Conservation (phyloP, 2,797 vertebrate species). For the Dipus sagitta region DNA sequence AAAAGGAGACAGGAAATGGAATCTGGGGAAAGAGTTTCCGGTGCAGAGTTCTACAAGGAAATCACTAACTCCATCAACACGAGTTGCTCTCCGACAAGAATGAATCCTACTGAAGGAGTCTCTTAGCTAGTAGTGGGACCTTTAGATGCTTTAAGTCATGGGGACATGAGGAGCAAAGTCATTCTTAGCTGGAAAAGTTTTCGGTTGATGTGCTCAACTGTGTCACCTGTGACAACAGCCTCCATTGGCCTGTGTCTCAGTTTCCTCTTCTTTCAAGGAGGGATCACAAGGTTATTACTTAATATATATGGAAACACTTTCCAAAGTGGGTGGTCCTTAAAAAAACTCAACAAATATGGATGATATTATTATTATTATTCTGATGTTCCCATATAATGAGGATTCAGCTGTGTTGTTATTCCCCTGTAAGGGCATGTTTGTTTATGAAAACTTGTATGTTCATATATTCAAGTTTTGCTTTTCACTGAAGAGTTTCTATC, state of each 20-base stretch:
- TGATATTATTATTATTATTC: background rate
- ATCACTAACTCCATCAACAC: conserved; percentile 59
- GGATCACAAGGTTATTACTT: background rate
- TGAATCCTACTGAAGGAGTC: conserved; percentile 10
- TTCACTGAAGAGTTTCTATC: conserved; percentile 81
- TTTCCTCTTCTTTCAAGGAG: conserved; percentile 50
- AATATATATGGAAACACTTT: background rate
- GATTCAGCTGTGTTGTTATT: background rate
- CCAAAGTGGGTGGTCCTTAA: conserved; percentile 71
- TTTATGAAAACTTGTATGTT: background rate
- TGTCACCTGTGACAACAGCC: background rate
- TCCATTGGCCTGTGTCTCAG: background rate
- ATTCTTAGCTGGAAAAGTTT: conserved; percentile 79
- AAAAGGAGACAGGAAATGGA: conserved; percentile 74
- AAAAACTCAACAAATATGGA: conserved; percentile 83
- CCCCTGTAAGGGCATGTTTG: background rate
- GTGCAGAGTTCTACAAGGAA: conserved; percentile 43
- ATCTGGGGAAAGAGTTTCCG: conserved; percentile 73
- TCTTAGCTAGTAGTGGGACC: conserved; percentile 71
- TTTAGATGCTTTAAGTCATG: conserved; percentile 80
- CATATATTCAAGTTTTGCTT: conserved; percentile 63
- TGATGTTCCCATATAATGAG: background rate
- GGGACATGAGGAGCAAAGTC: conserved; percentile 77
- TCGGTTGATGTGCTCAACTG: conserved; percentile 73
- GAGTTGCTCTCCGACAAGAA: conserved; percentile 71